Evolutionary conservation across 2,113 vertebrate species (phyloP).

Genomic region (Agapornis roseicollis): DNA sequence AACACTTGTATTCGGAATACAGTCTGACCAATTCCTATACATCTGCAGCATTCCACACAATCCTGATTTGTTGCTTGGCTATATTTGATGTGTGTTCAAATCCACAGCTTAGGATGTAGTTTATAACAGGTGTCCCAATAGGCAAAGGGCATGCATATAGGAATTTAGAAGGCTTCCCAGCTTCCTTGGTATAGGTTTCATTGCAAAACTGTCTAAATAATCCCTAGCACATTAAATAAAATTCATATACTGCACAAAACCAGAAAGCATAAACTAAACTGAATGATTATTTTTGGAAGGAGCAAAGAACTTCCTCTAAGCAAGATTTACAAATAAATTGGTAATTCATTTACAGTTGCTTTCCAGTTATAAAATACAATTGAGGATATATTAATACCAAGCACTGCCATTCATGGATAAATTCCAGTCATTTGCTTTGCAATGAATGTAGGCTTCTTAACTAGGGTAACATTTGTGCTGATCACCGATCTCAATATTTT

Average conservation of each 20-base stretch:
- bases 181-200: not conserved
- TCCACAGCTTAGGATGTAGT: not conserved
- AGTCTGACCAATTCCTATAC: not conserved
- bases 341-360: not conserved
- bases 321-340: slow-evolving; percentile 17
- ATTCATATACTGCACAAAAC: not conserved
- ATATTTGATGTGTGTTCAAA: not conserved
- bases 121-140: not conserved
- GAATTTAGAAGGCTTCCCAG: not conserved
- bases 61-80: not conserved
- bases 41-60: not conserved
- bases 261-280: not conserved
- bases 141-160: not conserved
- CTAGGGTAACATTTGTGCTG: not conserved
- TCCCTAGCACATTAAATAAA: not conserved
- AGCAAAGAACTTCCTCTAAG: not conserved
- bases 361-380: not conserved
- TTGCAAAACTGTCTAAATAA: not conserved
- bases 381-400: not conserved
- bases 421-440: slow-evolving; percentile 3
- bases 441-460: not conserved
- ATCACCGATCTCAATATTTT: not conserved
- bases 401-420: not conserved
- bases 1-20: not conserved
- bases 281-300: not conserved